A percentile compares a stretch with the other conserved stretches of the same genome.
phyloP scores from a whole-genome alignment of 2,113 vertebrate genomes.

The Chrysemys picta region DNA sequence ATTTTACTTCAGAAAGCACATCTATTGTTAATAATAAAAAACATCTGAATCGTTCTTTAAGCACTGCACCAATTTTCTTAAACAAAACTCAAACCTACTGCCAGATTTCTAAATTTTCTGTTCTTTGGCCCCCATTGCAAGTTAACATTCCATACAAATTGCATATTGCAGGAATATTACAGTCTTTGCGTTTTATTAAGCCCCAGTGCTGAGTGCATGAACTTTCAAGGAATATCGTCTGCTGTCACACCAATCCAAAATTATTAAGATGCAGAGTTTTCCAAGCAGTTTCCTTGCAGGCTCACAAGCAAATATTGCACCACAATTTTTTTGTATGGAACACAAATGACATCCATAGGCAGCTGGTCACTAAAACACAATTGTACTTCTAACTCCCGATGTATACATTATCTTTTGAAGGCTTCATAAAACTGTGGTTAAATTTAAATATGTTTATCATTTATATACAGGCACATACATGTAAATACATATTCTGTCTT shows the following conservation, averaged over 20 bases:
- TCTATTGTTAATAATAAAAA: background rate
- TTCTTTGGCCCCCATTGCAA: background rate
- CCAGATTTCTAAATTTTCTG: background rate
- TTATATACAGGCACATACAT: background rate
- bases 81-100: background rate
- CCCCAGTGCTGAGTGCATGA: rapidly evolving
- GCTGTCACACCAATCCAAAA: background rate
- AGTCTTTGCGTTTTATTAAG: background rate
- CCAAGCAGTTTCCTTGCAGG: background rate
- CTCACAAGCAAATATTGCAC: background rate
- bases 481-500: background rate
- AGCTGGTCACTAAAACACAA: background rate
- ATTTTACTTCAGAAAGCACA: background rate
- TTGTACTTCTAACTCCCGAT: background rate
- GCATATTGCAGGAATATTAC: background rate
- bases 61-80: background rate
- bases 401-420: background rate
- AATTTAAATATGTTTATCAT: background rate
- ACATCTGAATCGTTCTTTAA: background rate
- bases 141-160: background rate
- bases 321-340: background rate
- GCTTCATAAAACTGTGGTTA: background rate
- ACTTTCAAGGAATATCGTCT: background rate
- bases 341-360: background rate
- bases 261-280: rapidly evolving